Base-by-base conservation (phyloP, 2,888 invertebrate genomes). In the Hydroisotoma schaefferi region DNA sequence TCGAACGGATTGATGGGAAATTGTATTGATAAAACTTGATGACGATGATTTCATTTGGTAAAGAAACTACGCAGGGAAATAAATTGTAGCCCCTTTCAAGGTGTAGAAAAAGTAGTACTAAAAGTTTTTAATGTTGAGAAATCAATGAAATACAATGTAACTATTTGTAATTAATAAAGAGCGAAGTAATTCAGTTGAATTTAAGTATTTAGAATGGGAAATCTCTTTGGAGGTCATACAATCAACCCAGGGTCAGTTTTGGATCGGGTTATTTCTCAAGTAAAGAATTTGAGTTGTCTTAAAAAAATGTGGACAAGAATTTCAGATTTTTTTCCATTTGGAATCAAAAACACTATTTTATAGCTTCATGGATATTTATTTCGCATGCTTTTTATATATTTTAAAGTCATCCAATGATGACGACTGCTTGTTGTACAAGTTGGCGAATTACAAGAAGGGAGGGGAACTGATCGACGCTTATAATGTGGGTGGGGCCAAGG, bases 381-480 rank as follows among this genome's bases (percentile, higher is more conserved):
- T 46, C 27, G 27, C 26, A 18, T 4, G 3, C 20, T 26, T 37
- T 28, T 52, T 55, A 27, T 33, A 22, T 49, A 28, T 58, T 18
- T 18, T 10, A 5, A 40, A 40, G n/a, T 15, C 5, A 20, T 40
- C 40, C 3, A 87, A 85, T 73, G 87, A 90, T 74, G 90, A 90
- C 75, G 90, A 90, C 75, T 92, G 91, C 70, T 82, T 92, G 25
- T 80, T 93, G 0, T 93, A 93, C 76, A 88, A 74, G 56, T 80
- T 93, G 60, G 93, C 91, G 6, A 90, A 93, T 79, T 93, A 91
- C 76, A 92, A 91, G 76, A 88, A 91, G 79, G 75, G 93, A 44
- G 94, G 94, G 3, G 88, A 94, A 70, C 79, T 94, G 18, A 83
- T 94, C 51, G 91, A 93, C 71, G 89, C 92, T 0, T 92, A 91